Evolutionary conservation across 2,888 invertebrate genomes (phyloP), one percentile per base, ranked within the genome.

Genomic region (Galerucella nymphaeae): DNA sequence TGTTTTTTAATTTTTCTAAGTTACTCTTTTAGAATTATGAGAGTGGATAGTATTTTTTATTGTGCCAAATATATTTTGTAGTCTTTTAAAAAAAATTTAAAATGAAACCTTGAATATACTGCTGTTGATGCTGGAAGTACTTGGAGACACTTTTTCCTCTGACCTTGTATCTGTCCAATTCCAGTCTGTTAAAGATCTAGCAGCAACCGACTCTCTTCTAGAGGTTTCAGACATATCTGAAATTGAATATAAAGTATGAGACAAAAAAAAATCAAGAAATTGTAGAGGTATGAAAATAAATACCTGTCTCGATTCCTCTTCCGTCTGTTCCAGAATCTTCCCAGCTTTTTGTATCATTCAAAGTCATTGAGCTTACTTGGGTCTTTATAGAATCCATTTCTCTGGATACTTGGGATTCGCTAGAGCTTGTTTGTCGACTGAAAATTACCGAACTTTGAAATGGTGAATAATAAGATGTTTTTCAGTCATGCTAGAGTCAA

Each of bases 291-390:
- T 30, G 23, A 4, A 30, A 30, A 30, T 3, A 30, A 30, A 30
- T 30, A 75, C 75, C 75, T 10, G 61, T 64, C 23, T 73, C 57
- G 62, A 71, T 66, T 74, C 70, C 71, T 38, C 64, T 66, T 18
- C 73, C 88, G 72, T 3, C 88, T 85, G 2, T 71, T 23, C 76
- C 77, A 2, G 88, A 84, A 71, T 89, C 89, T 61, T 86, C 89
- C 61, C 89, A 82, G 72, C 88, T 88, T 79, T 88, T 82, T 86
- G 87, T 84, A 45, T 90, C 85, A 73, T 88, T 88, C 1, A 90
- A 85, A 71, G 89, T 89, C 16, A 89, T 84, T 0, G 89, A 89
- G 76, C 89, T 89, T 11, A 88, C 86, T 0, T 90, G 68, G 73
- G 73, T 79, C 63, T 76, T 75, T 23, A 80, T 70, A 8, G 80